A percentile compares a stretch with the other conserved stretches of the same genome.
phyloP scores from a whole-genome alignment of 2,797 vertebrate genomes.

The Ceryle rudis region DNA sequence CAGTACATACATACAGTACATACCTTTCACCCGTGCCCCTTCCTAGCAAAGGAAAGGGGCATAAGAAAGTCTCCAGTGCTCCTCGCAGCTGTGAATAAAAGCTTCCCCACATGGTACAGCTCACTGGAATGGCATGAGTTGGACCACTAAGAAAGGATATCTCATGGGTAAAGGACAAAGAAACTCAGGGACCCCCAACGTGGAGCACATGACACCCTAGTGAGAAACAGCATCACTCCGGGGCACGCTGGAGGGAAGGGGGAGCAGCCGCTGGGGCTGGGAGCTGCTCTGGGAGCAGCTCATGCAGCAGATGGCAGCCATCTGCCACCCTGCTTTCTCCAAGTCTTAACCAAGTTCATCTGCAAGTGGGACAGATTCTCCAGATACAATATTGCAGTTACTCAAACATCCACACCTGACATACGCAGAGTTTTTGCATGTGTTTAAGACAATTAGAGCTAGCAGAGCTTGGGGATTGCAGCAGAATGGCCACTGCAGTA shows the following conservation, averaged over 20 bases:
- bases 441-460: neutral
- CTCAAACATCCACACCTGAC: neutral
- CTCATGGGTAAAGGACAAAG: neutral
- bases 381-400: neutral
- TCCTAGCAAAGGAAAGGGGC: neutral
- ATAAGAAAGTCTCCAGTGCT: neutral
- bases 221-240: neutral
- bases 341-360: neutral
- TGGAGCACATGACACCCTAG: accelerated
- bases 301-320: accelerated
- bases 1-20: neutral
- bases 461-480: neutral
- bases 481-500: neutral
- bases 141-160: neutral
- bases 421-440: accelerated
- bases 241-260: neutral
- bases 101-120: neutral
- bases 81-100: neutral
- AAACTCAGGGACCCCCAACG: neutral
- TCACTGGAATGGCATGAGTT: neutral
- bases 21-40: neutral
- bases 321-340: neutral
- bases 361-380: neutral
- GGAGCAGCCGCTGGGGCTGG: accelerated
- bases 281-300: neutral